These are phyloP conservation scores for Porites rus DNA, from an alignment of 92 coral and sea anemone genomes.

Conservation along the genomic window DNA sequence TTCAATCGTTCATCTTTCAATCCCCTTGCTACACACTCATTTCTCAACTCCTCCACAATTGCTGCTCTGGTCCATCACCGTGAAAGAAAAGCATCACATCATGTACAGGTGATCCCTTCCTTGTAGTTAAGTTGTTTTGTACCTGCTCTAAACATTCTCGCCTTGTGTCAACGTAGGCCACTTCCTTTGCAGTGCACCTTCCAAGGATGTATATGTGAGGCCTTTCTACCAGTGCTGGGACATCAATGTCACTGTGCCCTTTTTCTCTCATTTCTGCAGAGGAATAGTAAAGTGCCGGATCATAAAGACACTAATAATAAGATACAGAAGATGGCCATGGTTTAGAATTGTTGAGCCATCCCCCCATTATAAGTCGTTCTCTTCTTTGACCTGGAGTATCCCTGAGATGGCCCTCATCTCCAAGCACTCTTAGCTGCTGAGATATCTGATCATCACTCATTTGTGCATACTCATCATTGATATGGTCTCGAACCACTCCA, in stretches of 20 bases:
- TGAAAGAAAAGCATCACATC: slow-evolving; percentile 21
- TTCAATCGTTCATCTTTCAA: background rate
- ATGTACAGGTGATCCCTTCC: background rate
- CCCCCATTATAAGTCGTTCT: slow-evolving; percentile 14
- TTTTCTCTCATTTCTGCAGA: background rate
- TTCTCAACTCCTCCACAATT: background rate
- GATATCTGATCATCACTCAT: background rate
- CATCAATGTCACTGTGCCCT: slow-evolving; percentile 13
- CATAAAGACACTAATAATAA: slow-evolving; percentile 5
- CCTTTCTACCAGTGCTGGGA: slow-evolving; percentile 13
- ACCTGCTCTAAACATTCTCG: slow-evolving; percentile 1
- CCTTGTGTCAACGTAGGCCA: slow-evolving; percentile 1
- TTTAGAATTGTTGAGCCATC: slow-evolving; percentile 7
- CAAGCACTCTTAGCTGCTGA: background rate
- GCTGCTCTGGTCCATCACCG: slow-evolving; percentile 31
- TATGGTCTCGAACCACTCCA: background rate
- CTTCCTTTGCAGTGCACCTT: background rate
- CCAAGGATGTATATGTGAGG: slow-evolving; percentile 15
- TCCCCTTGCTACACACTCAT: slow-evolving; percentile 5
- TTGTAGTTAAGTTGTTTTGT: background rate
- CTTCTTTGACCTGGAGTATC: background rate
- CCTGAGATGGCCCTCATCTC: background rate
- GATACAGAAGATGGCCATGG: slow-evolving; percentile 9
- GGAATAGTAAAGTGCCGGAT: slow-evolving; percentile 12
- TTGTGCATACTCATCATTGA: no score